Conservation (phyloP, 2,888 invertebrate genomes). For the Dicroscelio sp. region DNA sequence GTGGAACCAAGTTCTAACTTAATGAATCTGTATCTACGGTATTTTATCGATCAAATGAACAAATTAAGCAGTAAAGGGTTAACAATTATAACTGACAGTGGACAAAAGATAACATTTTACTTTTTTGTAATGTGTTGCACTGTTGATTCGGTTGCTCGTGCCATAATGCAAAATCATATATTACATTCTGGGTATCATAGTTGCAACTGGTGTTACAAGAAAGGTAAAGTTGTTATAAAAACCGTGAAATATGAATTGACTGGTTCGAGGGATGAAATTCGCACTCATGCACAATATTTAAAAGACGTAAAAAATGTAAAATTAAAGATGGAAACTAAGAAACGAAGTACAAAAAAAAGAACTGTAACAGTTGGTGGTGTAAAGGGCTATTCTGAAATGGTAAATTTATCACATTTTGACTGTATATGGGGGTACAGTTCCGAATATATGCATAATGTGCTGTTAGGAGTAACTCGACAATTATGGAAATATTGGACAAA, state of each 20-base stretch:
- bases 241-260: slow-evolving; percentile 1
- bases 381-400: background rate
- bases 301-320: background rate
- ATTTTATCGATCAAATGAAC: background rate
- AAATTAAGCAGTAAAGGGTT: background rate
- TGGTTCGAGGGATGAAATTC: background rate
- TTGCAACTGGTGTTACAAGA: slow-evolving; percentile 56
- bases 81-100: background rate
- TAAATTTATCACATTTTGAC: slow-evolving; percentile 42
- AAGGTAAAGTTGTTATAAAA: background rate
- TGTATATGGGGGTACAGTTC: slow-evolving; percentile 62
- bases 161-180: slow-evolving; percentile 52
- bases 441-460: slow-evolving; percentile 64
- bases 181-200: slow-evolving; percentile 7
- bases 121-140: slow-evolving; percentile 15
- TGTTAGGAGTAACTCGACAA: slow-evolving; percentile 50
- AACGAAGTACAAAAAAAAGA: background rate
- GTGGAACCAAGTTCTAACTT: background rate
- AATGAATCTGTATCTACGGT: slow-evolving; percentile 4
- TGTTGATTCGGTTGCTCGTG: slow-evolving; percentile 54
- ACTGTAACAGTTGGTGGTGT: background rate
- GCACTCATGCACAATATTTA: slow-evolving; percentile 39
- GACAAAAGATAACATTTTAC: background rate
- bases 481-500: slow-evolving; percentile 46
- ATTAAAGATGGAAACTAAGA: background rate